phyloP scores from a whole-genome alignment of 2,888 invertebrate genomes.

The Acanthosepion lycidas region DNA sequence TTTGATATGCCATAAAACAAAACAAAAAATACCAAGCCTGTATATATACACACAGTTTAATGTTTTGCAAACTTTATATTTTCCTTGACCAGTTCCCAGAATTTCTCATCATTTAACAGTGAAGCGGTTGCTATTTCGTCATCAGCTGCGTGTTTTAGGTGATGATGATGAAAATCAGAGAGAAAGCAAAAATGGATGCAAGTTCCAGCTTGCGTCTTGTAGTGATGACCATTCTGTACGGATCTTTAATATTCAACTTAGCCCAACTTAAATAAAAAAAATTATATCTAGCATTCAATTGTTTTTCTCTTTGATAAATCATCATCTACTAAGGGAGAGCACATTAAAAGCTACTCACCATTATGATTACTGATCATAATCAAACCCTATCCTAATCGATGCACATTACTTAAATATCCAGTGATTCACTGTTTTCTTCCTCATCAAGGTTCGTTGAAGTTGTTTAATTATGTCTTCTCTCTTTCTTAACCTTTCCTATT shows the following conservation, averaged over 20 bases:
- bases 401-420: too few species aligned
- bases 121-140: constrained; percentile 69
- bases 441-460: too few species aligned
- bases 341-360: too few species aligned
- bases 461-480: too few species aligned
- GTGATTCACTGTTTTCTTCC: too few species aligned
- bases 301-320: neutral
- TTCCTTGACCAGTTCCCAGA: constrained; percentile 56
- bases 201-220: constrained; percentile 71
- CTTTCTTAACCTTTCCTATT: too few species aligned
- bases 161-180: constrained; percentile 50
- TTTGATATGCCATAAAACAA: too few species aligned
- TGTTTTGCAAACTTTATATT: neutral
- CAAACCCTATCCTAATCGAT: too few species aligned
- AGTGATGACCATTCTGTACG: constrained; percentile 69
- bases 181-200: constrained; percentile 50
- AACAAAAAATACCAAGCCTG: too few species aligned
- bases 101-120: constrained; percentile 72
- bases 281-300: neutral
- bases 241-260: constrained; percentile 63
- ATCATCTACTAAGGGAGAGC: too few species aligned
- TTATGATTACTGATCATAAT: too few species aligned
- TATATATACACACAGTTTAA: too few species aligned
- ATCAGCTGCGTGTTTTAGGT: constrained; percentile 57
- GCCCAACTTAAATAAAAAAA: neutral